Evolutionary conservation across 1,140 invertebrate species (phyloP).

Genomic region (Drosophila sucinea): DNA sequence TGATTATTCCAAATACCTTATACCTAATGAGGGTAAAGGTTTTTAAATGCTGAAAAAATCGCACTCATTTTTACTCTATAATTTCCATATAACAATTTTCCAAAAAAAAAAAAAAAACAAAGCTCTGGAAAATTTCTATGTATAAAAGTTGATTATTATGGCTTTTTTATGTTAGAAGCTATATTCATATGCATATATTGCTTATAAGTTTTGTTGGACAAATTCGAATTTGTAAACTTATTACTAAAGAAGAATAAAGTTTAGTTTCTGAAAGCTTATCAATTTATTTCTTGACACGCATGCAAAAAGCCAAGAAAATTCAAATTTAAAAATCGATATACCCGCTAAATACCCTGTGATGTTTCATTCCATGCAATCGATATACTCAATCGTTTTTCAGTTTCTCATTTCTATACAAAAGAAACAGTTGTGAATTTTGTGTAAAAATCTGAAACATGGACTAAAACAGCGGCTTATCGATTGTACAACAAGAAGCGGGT

Average conservation of each 20-base stretch:
- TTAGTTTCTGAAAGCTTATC: neutral
- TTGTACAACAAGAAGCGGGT: no score
- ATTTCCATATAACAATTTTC: neutral
- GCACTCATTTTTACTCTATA: neutral
- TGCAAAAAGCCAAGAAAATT: no score
- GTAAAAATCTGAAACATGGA: no score
- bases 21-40: neutral
- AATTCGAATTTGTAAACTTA: neutral
- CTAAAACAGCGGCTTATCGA: no score
- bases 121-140: neutral
- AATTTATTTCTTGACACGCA: no score
- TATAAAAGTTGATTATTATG: neutral
- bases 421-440: no score
- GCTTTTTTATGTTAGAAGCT: neutral
- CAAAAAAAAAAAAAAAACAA: slow-evolving; percentile 2
- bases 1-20: neutral
- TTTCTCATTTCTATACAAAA: neutral
- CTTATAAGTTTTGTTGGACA: neutral
- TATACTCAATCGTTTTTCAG: neutral
- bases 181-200: neutral
- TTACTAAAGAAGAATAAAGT: neutral
- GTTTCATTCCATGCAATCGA: neutral
- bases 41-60: neutral
- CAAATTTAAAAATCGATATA: neutral
- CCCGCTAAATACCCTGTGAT: neutral